Evolutionary conservation across 2,888 invertebrate species (phyloP).

Genomic region (Bedellia somnulentella): DNA sequence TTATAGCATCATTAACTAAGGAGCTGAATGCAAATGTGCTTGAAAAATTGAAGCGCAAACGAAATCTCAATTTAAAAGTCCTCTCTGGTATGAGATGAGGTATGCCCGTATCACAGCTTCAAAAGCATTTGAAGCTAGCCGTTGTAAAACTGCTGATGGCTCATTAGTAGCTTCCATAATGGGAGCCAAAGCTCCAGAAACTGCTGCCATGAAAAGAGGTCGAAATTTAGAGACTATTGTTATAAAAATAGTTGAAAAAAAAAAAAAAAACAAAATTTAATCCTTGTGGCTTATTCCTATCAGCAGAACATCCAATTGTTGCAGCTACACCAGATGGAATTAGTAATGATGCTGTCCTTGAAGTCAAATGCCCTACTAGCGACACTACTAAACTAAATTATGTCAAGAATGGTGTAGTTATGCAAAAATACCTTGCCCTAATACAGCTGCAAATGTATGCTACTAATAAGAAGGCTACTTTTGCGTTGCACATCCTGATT

Average conservation of each 20-base stretch:
- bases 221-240: no score
- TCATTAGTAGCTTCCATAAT: neutral
- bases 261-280: no score
- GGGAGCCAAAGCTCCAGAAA: neutral
- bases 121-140: neutral
- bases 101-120: neutral
- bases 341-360: constrained; percentile 9
- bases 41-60: neutral
- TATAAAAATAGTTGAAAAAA: no score
- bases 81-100: neutral
- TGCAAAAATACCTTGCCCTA: constrained; percentile 11
- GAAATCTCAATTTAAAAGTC: neutral
- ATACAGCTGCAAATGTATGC: constrained; percentile 14
- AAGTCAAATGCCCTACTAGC: constrained; percentile 12
- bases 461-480: constrained; percentile 10
- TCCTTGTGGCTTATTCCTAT: constrained; percentile 12
- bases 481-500: constrained; percentile 12
- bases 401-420: constrained; percentile 10
- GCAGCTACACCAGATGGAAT: constrained; percentile 17
- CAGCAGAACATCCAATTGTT: constrained; percentile 12
- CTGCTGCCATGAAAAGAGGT: neutral
- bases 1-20: neutral
- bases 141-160: neutral
- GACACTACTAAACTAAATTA: constrained; percentile 11
- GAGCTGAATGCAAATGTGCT: no score